Conservation (phyloP, 1,140 invertebrate species). For the Nixonia krombeini region DNA sequence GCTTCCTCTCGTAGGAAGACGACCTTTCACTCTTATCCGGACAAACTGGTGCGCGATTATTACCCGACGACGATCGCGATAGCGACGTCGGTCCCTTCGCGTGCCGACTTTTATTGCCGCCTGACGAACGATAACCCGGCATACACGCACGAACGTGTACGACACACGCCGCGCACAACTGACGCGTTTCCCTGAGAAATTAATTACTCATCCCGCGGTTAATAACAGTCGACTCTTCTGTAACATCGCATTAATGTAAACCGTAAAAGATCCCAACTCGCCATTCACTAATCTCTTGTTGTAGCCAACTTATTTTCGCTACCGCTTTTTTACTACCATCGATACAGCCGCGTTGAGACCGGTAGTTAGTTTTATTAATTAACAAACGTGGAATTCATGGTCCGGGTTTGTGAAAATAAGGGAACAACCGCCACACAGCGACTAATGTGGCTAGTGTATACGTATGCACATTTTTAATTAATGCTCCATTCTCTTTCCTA, state of each 20-base stretch:
- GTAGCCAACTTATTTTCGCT: not conserved
- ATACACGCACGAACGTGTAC: not conserved
- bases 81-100: not conserved
- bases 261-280: not conserved
- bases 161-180: conserved; percentile 11
- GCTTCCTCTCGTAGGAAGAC: conserved; percentile 20
- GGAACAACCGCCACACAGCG: no score
- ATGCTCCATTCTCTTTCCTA: no score
- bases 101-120: conserved; percentile 1
- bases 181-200: conserved; percentile 22
- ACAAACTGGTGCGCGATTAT: not conserved
- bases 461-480: no score
- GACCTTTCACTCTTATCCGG: conserved; percentile 25
- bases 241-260: not conserved
- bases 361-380: no score
- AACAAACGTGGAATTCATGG: no score
- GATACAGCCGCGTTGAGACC: no score
- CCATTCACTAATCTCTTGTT: not conserved
- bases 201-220: conserved; percentile 22
- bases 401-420: no score
- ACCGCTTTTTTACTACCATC: not conserved
- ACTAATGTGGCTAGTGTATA: no score
- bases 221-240: not conserved
- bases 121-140: not conserved
- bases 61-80: conserved; percentile 4